Evolutionary conservation across 2,888 invertebrate species (phyloP), one percentile per base, ranked within the genome.

Genomic region (Chironomus tentans): DNA sequence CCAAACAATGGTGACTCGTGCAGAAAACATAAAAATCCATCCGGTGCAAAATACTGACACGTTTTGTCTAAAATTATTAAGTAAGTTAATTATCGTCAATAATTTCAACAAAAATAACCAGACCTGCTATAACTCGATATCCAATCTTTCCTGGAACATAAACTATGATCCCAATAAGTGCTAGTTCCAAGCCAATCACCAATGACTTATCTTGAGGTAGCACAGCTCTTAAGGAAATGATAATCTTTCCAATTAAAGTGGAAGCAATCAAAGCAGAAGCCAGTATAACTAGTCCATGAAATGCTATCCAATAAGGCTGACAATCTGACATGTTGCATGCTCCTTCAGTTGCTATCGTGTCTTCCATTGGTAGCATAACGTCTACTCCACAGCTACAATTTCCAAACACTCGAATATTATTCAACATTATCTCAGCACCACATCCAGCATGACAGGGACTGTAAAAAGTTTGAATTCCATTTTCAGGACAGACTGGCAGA

Each of bases 361-460:
- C 78, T 10, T 79, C 77, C 18, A 79, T 78, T 0, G 78, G 77
- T 12, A 78, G 72, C 1, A 81, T 80, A 50, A 80, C 81, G 48
- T 82, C 79, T 3, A 68, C 21, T 5, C 85, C 82, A 79, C 89
- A 89, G 6, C 81, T 83, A 79, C 89, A 89, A 48, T 85, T 85
- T 46, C 82, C 82, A 79, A 86, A 89, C 2, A 82, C 81, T 80
- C 80, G 82, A 2, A 84, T 78, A 78, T 82, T 84, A 77, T 86
- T 85, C n/a, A 85, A 82, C n/a, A 81, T 79, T 2, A 82, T 79
- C 69, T 84, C 80, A 3, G 80, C 79, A 5, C 82, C 82, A 80
- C 92, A 92, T 0, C 92, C 48, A 50, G 50, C 71, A 79, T 89
- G 88, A 81, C 92, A 92, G 0, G 92, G 90, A 0, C 90, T 90